phyloP scores from a whole-genome alignment of 1,140 invertebrate species.

The Thalassaphorura encarpata region DNA sequence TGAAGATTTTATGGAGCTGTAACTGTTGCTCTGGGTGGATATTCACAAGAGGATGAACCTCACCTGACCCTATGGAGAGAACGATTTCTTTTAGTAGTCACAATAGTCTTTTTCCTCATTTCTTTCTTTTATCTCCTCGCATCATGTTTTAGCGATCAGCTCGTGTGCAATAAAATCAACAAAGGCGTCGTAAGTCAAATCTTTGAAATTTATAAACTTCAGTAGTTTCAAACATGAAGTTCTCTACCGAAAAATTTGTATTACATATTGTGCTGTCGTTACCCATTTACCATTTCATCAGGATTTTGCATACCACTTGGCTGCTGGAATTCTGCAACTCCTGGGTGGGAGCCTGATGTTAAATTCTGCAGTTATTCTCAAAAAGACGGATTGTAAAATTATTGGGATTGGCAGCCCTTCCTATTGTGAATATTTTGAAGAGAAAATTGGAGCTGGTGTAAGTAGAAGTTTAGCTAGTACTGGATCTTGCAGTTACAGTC shows the following conservation, averaged over 20 bases:
- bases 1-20: conserved; percentile 3
- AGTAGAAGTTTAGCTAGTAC: background rate
- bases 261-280: background rate
- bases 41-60: background rate
- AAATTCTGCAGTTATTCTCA: background rate
- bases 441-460: conserved; percentile 14
- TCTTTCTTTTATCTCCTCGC: conserved; percentile 10
- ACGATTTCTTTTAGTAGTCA: background rate
- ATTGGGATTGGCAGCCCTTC: background rate
- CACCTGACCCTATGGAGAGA: background rate
- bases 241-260: background rate
- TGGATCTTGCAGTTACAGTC: no score
- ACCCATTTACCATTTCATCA: background rate
- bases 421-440: background rate
- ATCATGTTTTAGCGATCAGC: background rate
- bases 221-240: no score
- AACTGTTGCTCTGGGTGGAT: background rate
- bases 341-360: background rate
- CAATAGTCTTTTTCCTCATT: background rate
- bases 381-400: background rate
- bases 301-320: conserved; percentile 2
- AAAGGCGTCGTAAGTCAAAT: conserved; percentile 9
- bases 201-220: no score
- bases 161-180: background rate
- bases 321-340: background rate